These are phyloP conservation scores for Coendou prehensilis DNA, from an alignment of 2,797 vertebrate species.

Conservation along the genomic window DNA sequence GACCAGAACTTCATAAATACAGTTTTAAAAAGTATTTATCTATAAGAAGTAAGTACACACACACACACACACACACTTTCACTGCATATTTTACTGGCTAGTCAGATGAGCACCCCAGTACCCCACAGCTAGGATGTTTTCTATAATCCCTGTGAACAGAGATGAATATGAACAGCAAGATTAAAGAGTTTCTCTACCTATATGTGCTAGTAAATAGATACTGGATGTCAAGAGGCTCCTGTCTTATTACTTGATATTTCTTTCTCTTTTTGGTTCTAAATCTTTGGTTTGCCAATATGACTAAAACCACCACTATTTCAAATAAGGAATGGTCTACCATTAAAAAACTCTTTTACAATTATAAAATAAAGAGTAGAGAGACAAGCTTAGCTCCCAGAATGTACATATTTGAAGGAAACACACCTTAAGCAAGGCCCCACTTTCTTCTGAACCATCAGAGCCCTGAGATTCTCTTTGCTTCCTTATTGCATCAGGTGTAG, in stretches of 20 bases:
- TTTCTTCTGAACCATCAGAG: constrained; percentile 89
- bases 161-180: neutral
- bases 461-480: constrained; percentile 88
- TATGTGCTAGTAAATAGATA: neutral
- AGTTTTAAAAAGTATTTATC: neutral
- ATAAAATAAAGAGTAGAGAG: constrained; percentile 30
- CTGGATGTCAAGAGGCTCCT: neutral
- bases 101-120: neutral
- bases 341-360: neutral
- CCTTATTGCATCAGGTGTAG: constrained; percentile 87
- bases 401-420: neutral
- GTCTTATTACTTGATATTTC: neutral
- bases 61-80: neutral
- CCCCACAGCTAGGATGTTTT: neutral
- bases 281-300: constrained; percentile 33
- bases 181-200: neutral
- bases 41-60: neutral
- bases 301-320: neutral
- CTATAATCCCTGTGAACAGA: neutral
- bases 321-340: constrained; percentile 41
- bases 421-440: constrained; percentile 91
- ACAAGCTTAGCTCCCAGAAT: neutral
- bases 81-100: constrained; percentile 10
- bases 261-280: constrained; percentile 38
- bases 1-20: neutral